Base-by-base conservation (phyloP, 2,888 invertebrate genomes). In the Cosmorhoe ocellata region DNA sequence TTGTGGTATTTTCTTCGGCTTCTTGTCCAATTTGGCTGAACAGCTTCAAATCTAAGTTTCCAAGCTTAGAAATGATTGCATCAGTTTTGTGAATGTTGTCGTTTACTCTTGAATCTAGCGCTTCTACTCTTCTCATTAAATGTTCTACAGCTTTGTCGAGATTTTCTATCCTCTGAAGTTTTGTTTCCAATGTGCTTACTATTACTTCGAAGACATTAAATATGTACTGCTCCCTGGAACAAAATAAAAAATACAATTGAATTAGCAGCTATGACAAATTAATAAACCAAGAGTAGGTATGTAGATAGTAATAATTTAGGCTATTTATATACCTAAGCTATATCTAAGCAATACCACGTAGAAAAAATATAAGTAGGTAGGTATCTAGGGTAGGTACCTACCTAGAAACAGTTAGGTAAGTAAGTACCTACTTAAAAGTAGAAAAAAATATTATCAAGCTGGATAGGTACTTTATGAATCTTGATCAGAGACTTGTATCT, bases 131-230 rank as follows among this genome's bases (percentile, higher is more conserved):
- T 63, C 96, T 90, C 95, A 96, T 96, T 50, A 97, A 84, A 73
- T 96, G 95, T 74, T 97, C 96, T 1, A 97, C 95, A 0, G 96
- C 96, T 80, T 95, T 95, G 79, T 97, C 97, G 49, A 97, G 84
- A 77, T 96, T 96, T 73, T 97, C 97, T 74, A 97, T 96, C 64
- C 96, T 91, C 76, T 96, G 96, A 9, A 97, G 89, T 87, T 97
- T 97, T 3, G 96, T 95, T 80, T 97, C 97, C 66, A 97, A 84
- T 18, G 96, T 97, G 66, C 96, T 95, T 51, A 97, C 96, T 63
- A 97, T 96, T 45, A 96, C 96, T 84, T 97, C 97, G 85, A 97
- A 97, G 46, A 97, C 95, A 79, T 95, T 95, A 85, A 96, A 94
- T 58, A 97, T 92, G 80, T 96, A 96, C 81, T 96, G 95, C 82